phyloP scores from a whole-genome alignment of 2,888 invertebrate genomes.

The Hesperia comma region DNA sequence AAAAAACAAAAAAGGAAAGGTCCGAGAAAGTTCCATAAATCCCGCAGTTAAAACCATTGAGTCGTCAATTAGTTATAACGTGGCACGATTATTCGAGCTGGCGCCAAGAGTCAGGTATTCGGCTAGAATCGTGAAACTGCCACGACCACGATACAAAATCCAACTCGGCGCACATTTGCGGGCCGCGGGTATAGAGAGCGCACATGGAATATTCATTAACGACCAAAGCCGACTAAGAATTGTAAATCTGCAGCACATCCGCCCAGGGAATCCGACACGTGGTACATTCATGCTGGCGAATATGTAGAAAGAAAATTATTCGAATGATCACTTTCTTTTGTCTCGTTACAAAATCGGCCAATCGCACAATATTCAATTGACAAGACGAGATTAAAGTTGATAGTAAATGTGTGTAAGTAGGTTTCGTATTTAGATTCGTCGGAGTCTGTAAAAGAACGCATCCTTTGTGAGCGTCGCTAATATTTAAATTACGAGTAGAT shows the following conservation, averaged over 20 bases:
- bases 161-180: conserved; percentile 14
- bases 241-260: conserved; percentile 23
- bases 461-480: too few relatives aligned
- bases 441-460: too few relatives aligned
- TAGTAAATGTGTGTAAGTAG: too few relatives aligned
- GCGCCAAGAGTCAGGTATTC: conserved; percentile 7
- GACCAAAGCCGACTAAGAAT: conserved; percentile 21
- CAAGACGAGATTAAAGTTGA: too few relatives aligned
- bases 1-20: too few relatives aligned
- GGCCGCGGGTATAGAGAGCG: conserved; percentile 1
- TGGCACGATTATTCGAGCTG: neutral
- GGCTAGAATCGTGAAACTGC: conserved; percentile 22
- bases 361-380: too few relatives aligned
- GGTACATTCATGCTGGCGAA: neutral
- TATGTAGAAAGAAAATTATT: neutral
- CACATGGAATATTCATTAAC: conserved; percentile 26
- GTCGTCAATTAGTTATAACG: neutral
- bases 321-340: neutral
- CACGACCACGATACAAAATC: conserved; percentile 14
- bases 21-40: too few relatives aligned
- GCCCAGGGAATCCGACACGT: conserved; percentile 11
- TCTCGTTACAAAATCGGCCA: too few relatives aligned
- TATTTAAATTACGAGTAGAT: neutral
- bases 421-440: too few relatives aligned
- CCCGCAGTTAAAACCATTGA: neutral